Conservation (phyloP, 1,140 invertebrate species). For the Drosophila prosaltans region DNA sequence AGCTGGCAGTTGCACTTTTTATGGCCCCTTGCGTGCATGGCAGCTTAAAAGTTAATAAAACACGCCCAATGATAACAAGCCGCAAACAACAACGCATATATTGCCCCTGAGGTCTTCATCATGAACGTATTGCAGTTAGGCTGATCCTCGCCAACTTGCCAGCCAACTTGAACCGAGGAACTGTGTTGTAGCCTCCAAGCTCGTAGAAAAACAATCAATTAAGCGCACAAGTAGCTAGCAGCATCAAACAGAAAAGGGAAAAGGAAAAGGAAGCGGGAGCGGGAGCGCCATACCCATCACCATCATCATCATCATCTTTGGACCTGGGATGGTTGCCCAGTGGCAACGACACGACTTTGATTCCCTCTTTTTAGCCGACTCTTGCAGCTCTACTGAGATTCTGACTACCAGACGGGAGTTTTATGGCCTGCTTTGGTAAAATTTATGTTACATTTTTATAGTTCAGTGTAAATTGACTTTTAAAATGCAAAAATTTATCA, state of each 20-base stretch:
- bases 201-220: slow-evolving; percentile 82
- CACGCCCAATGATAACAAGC: slow-evolving; percentile 81
- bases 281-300: slow-evolving; percentile 59
- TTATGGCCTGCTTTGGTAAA: slow-evolving; percentile 77
- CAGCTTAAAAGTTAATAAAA: slow-evolving; percentile 82
- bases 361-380: slow-evolving; percentile 43
- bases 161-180: slow-evolving; percentile 17
- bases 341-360: slow-evolving; percentile 67
- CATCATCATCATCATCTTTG: slow-evolving; percentile 24
- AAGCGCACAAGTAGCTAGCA: slow-evolving; percentile 75
- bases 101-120: slow-evolving; percentile 80
- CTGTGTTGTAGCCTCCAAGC: slow-evolving; percentile 40
- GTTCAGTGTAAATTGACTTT: slow-evolving; percentile 82
- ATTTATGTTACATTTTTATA: slow-evolving; percentile 82
- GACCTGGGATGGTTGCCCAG: slow-evolving; percentile 42
- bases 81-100: slow-evolving; percentile 62
- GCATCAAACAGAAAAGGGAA: slow-evolving; percentile 6
- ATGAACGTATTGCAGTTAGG: slow-evolving; percentile 17
- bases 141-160: slow-evolving; percentile 5
- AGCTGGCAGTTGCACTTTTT: slow-evolving; percentile 73
- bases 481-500: slow-evolving; percentile 81
- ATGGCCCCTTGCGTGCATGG: slow-evolving; percentile 77
- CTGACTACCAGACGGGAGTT: slow-evolving; percentile 42
- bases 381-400: neutral
- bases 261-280: slow-evolving; percentile 33